Evolutionary conservation across 2,113 vertebrate genomes (phyloP), one percentile per base, ranked within the genome.

Genomic region (Bucco capensis): DNA sequence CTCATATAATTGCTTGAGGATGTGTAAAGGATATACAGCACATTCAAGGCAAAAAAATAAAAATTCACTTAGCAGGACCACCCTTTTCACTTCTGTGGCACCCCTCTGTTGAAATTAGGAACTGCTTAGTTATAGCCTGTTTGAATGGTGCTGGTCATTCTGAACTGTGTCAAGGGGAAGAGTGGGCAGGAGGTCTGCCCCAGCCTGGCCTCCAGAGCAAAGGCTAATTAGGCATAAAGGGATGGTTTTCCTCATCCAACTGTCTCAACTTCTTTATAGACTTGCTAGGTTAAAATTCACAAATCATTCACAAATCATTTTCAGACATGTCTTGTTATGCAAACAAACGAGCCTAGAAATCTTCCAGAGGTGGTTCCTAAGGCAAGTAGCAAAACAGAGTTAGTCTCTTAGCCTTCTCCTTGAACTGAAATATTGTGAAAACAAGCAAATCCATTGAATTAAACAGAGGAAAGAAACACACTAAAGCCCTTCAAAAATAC

Each of bases 401-500:
- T 33, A 60, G 19, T 24, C n/a, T 50, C 50, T 49, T 27, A 38
- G 66, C 35, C 49, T 82, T 76, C 53, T 54, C 66, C 62, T 58
- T 8, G 37, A 31, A 22, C 58, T 19, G 33, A 86, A 90, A 86
- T 37, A 65, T 24, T 57, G 70, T n/a, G 62, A 54, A 86, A 88
- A 57, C 50, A 76, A 77, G 21, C 44, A 65, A 50, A 90, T 23
- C 22, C 49, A 12, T 8, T 69, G 33, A 86, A 83, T 71, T 47
- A 30, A 58, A 19, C 54, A n/a, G 50, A 72, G 70, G 74, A 73
- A 88, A 31, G 4, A 19, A 86, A 77, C 60, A 76, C 82, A 73
- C 82, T 65, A 73, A 51, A 33, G 62, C 35, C 73, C 73, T 91
- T 90, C 66, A 75, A 38, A 93, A 93, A 50, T 84, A 76, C 89